Evolutionary conservation across 2,113 vertebrate genomes (phyloP), one percentile per base, ranked within the genome.

Genomic region (Orthonyx spaldingii): DNA sequence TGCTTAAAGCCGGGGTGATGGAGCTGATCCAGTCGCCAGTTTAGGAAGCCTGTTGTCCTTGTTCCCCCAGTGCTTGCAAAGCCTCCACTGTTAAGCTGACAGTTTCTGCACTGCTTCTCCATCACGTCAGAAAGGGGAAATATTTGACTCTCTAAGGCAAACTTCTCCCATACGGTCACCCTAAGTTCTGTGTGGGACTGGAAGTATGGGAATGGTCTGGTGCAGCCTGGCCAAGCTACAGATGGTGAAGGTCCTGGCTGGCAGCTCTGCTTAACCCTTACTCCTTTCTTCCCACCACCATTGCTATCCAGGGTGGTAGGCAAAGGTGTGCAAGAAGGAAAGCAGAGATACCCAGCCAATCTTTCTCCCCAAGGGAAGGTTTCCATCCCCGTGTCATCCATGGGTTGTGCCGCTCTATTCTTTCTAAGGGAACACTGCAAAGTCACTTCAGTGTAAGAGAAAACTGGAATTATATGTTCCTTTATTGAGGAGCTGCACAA

Each of bases 151-250:
- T 46, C 11, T 11, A 59, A 6, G 4, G 59, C 32, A 0, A 0
- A 2, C 49, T 89, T 59, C 46, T 90, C 47, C 46, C 6, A 33
- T 0, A 0, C 44, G 41, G 17, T 53, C 17, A 78, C 41, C 5
- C 2, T 1, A 41, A 74, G 7, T 42, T 56, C n/a, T 39, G 0
- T 1, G 1, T 24, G 41, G 27, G n/a, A 72, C 15, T 47, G 32
- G 21, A 77, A 57, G n/a, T 11, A 39, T 0, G 0, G 8, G 11
- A 11, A 15, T 14, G 47, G 39, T 39, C 30, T 82, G 33, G 33
- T 15, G 20, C 55, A 55, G 20, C 11, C 55, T 72, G 19, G 20
- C 33, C 60, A 50, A n/a, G 28, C 52, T 33, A 30, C 35, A 33
- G 47, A 39, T 21, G 16, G 8, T 49, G 60, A 78, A 74, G 39